phyloP scores from a whole-genome alignment of 1,140 invertebrate species.

The Nomia melanderi region DNA sequence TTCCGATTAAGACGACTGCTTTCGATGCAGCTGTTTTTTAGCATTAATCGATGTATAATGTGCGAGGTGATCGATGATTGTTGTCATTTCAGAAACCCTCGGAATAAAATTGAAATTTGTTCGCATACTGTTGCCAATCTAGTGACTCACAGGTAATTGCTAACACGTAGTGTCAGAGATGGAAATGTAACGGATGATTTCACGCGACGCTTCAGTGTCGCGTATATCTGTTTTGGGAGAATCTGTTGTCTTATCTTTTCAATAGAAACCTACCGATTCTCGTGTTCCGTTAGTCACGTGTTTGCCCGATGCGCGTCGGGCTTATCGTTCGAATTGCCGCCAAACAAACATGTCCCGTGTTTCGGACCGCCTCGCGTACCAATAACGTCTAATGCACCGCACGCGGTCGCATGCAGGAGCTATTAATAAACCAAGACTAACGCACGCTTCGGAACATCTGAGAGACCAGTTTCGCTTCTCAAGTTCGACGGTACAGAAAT shows the following conservation, averaged over 20 bases:
- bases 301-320: neutral
- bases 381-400: neutral
- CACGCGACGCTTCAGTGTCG: neutral
- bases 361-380: neutral
- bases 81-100: no score
- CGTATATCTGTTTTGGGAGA: neutral
- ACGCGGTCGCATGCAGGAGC: neutral
- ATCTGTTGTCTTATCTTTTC: neutral
- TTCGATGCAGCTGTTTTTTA: no score
- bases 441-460: slow-evolving; percentile 7
- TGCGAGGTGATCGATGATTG: no score
- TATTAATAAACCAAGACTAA: slow-evolving; percentile 57
- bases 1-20: no score
- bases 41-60: no score
- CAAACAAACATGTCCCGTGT: neutral
- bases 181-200: neutral
- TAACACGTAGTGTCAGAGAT: neutral
- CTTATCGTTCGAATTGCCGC: neutral
- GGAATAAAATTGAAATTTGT: no score
- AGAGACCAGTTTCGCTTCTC: slow-evolving; percentile 3
- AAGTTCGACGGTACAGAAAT: neutral
- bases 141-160: slow-evolving; percentile 13
- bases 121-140: neutral
- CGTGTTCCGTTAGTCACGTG: neutral
- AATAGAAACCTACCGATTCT: no score